Conservation (phyloP, 2,888 invertebrate species). For the Scaptomyza cyrtandrae region DNA sequence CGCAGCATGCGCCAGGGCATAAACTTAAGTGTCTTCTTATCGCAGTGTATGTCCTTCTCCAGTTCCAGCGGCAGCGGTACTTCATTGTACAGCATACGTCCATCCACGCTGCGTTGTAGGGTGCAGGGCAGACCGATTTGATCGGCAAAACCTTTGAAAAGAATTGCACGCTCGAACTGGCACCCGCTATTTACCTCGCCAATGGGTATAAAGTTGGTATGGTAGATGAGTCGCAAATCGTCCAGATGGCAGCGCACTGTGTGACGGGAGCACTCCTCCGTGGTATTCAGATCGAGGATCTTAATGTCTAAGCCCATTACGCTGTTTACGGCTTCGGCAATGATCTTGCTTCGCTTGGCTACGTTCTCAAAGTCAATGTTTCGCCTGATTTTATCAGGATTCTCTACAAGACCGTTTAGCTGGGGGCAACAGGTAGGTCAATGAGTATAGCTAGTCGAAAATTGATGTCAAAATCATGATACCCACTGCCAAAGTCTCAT, state of each 20-base stretch:
- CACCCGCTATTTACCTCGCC: slow-evolving; percentile 87
- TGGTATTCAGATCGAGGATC: slow-evolving; percentile 74
- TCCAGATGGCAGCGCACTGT: slow-evolving; percentile 85
- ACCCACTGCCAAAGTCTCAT: slow-evolving; percentile 62
- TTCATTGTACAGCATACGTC: slow-evolving; percentile 87
- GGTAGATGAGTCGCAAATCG: slow-evolving; percentile 84
- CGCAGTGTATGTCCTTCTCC: slow-evolving; percentile 76
- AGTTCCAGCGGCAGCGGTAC: slow-evolving; percentile 86
- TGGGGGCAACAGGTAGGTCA: slow-evolving; percentile 11
- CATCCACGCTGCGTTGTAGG: slow-evolving; percentile 86
- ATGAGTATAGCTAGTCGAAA: background rate
- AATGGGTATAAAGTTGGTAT: slow-evolving; percentile 86
- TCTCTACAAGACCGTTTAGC: slow-evolving; percentile 67
- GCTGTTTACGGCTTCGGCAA: slow-evolving; percentile 85
- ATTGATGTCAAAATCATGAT: background rate
- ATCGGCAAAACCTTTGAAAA: slow-evolving; percentile 89
- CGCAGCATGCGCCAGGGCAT: slow-evolving; percentile 86
- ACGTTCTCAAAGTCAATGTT: slow-evolving; percentile 80
- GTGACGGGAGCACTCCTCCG: slow-evolving; percentile 85
- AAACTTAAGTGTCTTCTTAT: slow-evolving; percentile 69
- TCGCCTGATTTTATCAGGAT: slow-evolving; percentile 58
- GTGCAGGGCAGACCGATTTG: slow-evolving; percentile 87
- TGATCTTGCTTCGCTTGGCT: slow-evolving; percentile 78
- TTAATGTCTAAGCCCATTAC: slow-evolving; percentile 65
- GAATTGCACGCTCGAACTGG: slow-evolving; percentile 87